phyloP scores from a whole-genome alignment of 2,797 vertebrate genomes.

The Coracias cyanogaster region DNA sequence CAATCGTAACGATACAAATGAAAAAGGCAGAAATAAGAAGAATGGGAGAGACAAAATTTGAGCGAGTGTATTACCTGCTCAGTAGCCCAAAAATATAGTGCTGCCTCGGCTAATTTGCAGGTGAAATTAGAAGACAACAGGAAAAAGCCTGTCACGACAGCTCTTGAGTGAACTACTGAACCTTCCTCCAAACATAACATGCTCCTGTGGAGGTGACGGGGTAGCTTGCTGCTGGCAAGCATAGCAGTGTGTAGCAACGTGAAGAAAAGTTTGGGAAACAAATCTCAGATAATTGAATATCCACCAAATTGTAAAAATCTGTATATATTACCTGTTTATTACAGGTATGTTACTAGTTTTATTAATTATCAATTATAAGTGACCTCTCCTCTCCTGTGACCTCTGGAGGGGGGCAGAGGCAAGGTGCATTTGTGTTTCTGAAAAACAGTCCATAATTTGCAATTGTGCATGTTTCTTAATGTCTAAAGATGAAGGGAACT shows the following conservation, averaged over 20 bases:
- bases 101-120: not conserved
- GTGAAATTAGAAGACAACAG: not conserved
- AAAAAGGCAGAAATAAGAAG: not conserved
- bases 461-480: not conserved
- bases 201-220: not conserved
- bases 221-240: not conserved
- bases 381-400: not conserved
- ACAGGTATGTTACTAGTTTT: not conserved
- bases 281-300: not conserved
- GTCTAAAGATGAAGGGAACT: not conserved
- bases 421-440: not conserved
- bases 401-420: not conserved
- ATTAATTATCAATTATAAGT: not conserved
- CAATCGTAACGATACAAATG: not conserved
- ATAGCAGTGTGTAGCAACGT: not conserved
- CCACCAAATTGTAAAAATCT: not conserved
- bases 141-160: accelerated
- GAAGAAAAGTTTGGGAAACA: not conserved
- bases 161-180: not conserved
- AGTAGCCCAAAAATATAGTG: not conserved
- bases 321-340: not conserved
- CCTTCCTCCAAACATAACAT: not conserved
- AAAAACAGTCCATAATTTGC: not conserved
- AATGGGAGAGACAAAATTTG: not conserved
- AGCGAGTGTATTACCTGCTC: not conserved